phyloP scores from a whole-genome alignment of 2,113 vertebrate genomes.

The Dissostichus mawsoni region DNA sequence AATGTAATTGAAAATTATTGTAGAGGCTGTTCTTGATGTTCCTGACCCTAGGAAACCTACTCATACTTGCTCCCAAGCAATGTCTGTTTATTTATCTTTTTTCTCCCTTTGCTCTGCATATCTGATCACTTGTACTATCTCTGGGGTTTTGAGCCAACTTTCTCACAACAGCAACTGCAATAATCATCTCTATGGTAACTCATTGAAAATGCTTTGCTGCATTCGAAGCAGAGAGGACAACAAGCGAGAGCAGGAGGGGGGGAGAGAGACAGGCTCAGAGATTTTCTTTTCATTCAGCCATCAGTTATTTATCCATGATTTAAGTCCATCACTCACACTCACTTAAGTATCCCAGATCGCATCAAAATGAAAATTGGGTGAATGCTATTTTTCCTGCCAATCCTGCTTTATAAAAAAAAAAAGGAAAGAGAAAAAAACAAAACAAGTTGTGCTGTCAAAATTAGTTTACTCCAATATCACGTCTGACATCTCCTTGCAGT shows the following conservation, averaged over 20 bases:
- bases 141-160: constrained; percentile 53
- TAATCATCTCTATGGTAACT: constrained; percentile 71
- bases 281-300: constrained; percentile 60
- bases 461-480: constrained; percentile 40
- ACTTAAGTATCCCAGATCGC: constrained; percentile 65
- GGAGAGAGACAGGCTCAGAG: constrained; percentile 3
- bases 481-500: constrained; percentile 32
- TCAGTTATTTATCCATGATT: constrained; percentile 68
- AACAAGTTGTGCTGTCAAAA: constrained; percentile 41
- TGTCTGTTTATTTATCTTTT: constrained; percentile 40
- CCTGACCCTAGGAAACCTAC: constrained; percentile 11
- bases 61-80: constrained; percentile 15
- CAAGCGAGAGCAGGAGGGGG: constrained; percentile 16
- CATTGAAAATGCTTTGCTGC: constrained; percentile 55
- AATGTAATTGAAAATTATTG: constrained; percentile 29
- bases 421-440: neutral
- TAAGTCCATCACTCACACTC: constrained; percentile 64
- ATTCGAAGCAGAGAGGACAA: constrained; percentile 51
- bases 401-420: constrained; percentile 23
- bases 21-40: constrained; percentile 32
- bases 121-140: constrained; percentile 45
- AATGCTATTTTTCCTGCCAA: constrained; percentile 55
- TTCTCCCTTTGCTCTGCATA: constrained; percentile 36
- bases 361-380: constrained; percentile 62
- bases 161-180: constrained; percentile 56